Evolutionary conservation across 2,888 invertebrate genomes (phyloP).

Genomic region (Quadriops clusia): DNA sequence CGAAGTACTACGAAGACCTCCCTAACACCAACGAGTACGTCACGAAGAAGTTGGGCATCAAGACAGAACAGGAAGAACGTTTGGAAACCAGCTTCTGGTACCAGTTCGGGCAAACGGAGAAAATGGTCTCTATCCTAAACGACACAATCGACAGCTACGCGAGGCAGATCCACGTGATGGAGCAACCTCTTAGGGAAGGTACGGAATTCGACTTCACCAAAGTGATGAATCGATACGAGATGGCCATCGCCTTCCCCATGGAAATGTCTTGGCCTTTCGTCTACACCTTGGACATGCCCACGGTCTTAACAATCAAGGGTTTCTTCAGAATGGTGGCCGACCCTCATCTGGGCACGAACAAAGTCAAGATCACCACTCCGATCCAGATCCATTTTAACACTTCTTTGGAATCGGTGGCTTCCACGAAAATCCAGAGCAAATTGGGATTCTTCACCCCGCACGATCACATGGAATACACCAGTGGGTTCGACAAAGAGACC

Average conservation of each 20-base stretch:
- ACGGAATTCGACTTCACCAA: slow-evolving; percentile 47
- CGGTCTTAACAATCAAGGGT: slow-evolving; percentile 42
- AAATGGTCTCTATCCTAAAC: slow-evolving; percentile 43
- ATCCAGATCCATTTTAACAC: slow-evolving; percentile 35
- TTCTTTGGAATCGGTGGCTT: slow-evolving; percentile 41
- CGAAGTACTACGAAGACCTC: slow-evolving; percentile 19
- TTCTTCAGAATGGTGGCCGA: slow-evolving; percentile 38
- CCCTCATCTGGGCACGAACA: too few relatives aligned
- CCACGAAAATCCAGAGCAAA: slow-evolving; percentile 46
- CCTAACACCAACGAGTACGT: slow-evolving; percentile 44
- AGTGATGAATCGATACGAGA: slow-evolving; percentile 44
- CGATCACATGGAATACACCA: slow-evolving; percentile 43
- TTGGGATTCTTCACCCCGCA: slow-evolving; percentile 54
- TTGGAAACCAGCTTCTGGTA: slow-evolving; percentile 43
- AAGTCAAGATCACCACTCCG: slow-evolving; percentile 28
- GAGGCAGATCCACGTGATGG: slow-evolving; percentile 32
- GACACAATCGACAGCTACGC: slow-evolving; percentile 41
- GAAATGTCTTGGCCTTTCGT: slow-evolving; percentile 59
- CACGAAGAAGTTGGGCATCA: slow-evolving; percentile 45
- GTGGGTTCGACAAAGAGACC: slow-evolving; percentile 48
- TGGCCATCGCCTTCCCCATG: slow-evolving; percentile 49
- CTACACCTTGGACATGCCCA: slow-evolving; percentile 48
- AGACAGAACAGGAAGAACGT: slow-evolving; percentile 40
- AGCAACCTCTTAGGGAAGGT: slow-evolving; percentile 37
- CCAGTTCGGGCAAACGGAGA: slow-evolving; percentile 37